A percentile compares a stretch with the other conserved stretches of the same genome.
phyloP scores from a whole-genome alignment of 2,113 vertebrate species.

The Epinephelus lanceolatus region DNA sequence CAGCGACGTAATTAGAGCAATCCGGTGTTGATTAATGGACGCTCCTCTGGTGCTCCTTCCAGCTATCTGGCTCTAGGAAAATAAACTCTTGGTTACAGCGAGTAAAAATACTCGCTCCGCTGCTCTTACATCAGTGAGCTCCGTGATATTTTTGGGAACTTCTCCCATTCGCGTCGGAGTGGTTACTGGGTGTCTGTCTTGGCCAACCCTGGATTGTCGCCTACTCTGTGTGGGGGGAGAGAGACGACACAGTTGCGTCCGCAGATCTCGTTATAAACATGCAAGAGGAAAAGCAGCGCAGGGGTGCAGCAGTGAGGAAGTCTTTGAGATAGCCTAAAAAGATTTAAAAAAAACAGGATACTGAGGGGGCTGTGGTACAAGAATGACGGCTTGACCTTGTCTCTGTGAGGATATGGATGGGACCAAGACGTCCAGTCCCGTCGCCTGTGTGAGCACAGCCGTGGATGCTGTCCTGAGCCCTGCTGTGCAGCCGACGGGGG shows the following conservation, averaged over 20 bases:
- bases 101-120: constrained; percentile 84
- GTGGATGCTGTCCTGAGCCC: constrained; percentile 44
- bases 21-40: constrained; percentile 35
- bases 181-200: constrained; percentile 53
- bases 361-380: neutral
- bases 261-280: neutral
- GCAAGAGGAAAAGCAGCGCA: neutral
- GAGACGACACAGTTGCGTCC: neutral
- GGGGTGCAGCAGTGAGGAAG: neutral
- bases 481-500: constrained; percentile 59
- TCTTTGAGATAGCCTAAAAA: neutral
- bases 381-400: constrained; percentile 79
- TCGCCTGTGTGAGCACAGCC: constrained; percentile 12
- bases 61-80: constrained; percentile 45
- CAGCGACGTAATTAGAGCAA: constrained; percentile 22
- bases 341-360: neutral
- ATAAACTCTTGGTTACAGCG: constrained; percentile 73
- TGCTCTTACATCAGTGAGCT: constrained; percentile 77
- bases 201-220: constrained; percentile 51
- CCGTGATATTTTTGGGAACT: constrained; percentile 81
- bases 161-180: constrained; percentile 65
- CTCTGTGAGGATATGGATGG: constrained; percentile 75
- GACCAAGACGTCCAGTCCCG: constrained; percentile 49
- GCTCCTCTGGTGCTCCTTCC: neutral
- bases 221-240: constrained; percentile 7